A percentile compares a stretch with the other conserved stretches of the same genome.
phyloP scores from a whole-genome alignment of 2,113 vertebrate species.

The Dipodomys spectabilis region DNA sequence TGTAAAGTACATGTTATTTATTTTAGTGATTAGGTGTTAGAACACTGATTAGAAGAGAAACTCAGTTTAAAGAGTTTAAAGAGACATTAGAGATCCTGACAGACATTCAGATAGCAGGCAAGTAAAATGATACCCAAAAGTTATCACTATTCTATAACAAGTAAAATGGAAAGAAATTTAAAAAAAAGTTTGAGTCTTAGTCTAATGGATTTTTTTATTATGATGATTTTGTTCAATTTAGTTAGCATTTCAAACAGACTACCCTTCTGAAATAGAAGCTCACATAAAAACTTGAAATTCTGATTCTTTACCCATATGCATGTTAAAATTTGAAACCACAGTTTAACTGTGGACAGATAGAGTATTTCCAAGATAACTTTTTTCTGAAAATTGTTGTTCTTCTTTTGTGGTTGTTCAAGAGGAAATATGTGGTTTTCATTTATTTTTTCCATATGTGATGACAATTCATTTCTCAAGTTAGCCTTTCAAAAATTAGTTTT shows the following conservation, averaged over 20 bases:
- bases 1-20: background rate
- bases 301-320: background rate
- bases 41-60: background rate
- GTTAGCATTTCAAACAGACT: background rate
- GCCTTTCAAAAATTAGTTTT: background rate
- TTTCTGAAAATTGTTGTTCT: background rate
- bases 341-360: background rate
- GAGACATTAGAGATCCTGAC: background rate
- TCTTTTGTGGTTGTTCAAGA: no score
- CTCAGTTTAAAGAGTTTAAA: background rate
- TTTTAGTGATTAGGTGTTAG: background rate
- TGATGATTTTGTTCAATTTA: no score
- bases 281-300: background rate
- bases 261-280: background rate
- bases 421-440: no score
- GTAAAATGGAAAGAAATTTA: background rate
- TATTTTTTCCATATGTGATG: background rate
- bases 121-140: background rate
- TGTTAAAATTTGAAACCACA: background rate
- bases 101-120: no score
- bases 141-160: background rate
- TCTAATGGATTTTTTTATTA: no score
- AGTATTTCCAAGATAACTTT: background rate
- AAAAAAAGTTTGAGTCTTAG: background rate
- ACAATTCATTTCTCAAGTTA: background rate